Evolutionary conservation across 2,113 vertebrate species (phyloP).

Genomic region (Nansenia antarctica): DNA sequence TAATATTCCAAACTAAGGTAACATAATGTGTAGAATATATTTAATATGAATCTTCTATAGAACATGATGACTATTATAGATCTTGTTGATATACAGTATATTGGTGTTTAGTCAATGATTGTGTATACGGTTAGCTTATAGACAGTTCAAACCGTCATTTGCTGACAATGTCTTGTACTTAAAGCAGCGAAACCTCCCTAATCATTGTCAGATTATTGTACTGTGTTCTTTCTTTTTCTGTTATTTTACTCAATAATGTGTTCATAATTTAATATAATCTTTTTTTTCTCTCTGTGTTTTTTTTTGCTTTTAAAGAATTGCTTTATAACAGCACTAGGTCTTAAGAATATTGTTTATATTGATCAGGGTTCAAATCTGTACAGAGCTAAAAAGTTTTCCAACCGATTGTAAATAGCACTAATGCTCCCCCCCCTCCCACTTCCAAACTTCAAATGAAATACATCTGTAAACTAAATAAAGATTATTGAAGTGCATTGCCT

Average conservation of each 20-base stretch:
- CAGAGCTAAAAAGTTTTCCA: constrained; percentile 92
- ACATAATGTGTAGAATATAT: constrained; percentile 97
- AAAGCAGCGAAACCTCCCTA: constrained; percentile 72
- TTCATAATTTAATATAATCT: constrained; percentile 84
- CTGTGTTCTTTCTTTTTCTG: constrained; percentile 59
- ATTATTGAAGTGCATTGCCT: constrained; percentile 60
- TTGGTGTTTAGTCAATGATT: constrained; percentile 92
- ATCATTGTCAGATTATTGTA: constrained; percentile 71
- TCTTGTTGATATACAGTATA: constrained; percentile 86
- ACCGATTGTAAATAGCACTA: constrained; percentile 97
- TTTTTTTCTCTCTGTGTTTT: constrained; percentile 75
- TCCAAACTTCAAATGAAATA: constrained; percentile 91
- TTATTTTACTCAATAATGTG: constrained; percentile 67
- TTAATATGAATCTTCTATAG: constrained; percentile 98
- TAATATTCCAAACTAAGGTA: constrained; percentile 88
- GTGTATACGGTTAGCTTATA: constrained; percentile 87
- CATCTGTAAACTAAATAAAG: constrained; percentile 95
- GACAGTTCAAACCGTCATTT: constrained; percentile 84
- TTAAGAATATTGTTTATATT: constrained; percentile 94
- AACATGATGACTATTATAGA: constrained; percentile 91
- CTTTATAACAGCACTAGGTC: constrained; percentile 91
- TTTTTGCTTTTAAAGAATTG: constrained; percentile 84
- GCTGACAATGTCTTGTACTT: constrained; percentile 84
- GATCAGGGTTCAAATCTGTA: constrained; percentile 98
- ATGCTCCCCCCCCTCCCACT: constrained; percentile 84